Evolutionary conservation across 1,140 invertebrate species (phyloP).

Genomic region (Oryctes rhinoceros): DNA sequence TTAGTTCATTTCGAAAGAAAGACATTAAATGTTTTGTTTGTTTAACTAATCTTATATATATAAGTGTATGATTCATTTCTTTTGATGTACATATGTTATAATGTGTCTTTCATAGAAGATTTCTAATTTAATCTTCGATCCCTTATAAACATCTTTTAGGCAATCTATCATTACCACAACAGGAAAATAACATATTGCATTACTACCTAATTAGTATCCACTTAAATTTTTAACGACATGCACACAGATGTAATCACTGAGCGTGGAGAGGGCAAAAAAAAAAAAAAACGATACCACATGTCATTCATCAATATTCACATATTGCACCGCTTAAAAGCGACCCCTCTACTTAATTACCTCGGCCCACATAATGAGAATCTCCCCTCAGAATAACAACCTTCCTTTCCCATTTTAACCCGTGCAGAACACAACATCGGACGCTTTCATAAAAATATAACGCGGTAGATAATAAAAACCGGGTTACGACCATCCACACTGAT

Average conservation of each 20-base stretch:
- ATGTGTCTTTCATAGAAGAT: background rate
- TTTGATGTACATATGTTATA: background rate
- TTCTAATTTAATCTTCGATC: background rate
- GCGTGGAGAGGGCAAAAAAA: background rate
- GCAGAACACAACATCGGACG: background rate
- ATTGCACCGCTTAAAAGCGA: conserved; percentile 21
- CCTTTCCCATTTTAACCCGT: background rate
- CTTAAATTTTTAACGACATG: conserved; percentile 27
- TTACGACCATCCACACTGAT: background rate
- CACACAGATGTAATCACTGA: background rate
- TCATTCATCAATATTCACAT: conserved; percentile 36
- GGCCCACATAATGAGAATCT: conserved; percentile 18
- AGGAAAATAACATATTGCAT: background rate
- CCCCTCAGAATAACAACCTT: conserved; percentile 13
- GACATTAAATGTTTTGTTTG: too few relatives aligned
- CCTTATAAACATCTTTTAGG: background rate
- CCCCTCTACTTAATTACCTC: conserved; percentile 24
- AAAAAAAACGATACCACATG: conserved; percentile 20
- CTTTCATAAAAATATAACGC: conserved; percentile 26
- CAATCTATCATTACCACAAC: background rate
- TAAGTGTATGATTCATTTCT: too few relatives aligned
- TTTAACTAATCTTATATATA: too few relatives aligned
- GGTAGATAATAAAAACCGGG: conserved; percentile 2
- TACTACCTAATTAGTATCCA: conserved; percentile 21
- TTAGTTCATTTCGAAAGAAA: too few relatives aligned